Base-by-base conservation (phyloP, 2,888 invertebrate species). In the Meiosimyza decipiens region DNA sequence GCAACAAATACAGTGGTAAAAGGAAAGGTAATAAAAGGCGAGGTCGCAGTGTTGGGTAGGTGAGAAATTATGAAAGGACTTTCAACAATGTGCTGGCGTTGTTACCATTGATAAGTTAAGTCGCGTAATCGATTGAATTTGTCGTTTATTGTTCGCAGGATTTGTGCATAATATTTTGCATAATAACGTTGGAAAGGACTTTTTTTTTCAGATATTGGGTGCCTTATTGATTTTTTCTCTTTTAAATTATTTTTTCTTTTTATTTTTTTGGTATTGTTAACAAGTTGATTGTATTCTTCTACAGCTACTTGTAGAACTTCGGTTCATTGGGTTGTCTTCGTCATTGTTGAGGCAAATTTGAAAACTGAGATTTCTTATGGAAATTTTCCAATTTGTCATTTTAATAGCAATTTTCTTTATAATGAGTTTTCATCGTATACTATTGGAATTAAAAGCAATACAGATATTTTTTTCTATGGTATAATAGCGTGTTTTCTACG, bases 111-210 rank as follows among this genome's bases (percentile, higher is more conserved):
- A 59, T 59, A 50, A 69, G 40, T 69, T 54, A 59, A 59, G 60
- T 22, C 69, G 50, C 50, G 49, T 60, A 60, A 69, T 69, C 69
- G 60, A 60, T 60, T 69, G 69, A 60, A 60, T 60, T 67, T 63
- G 70, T 62, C 33, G 68, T 49, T 68, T 59, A 57, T 68, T 50
- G 68, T 68, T 55, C 54, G 47, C 16, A 64, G 50, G 28, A 15
- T 64, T 64, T 16, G 15, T 18, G 50, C 50, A 64, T 22, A 50
- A 40, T 40, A 9, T 50, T 49, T 64, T 49, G 50, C 64, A 64
- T 60, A 60, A 60, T 60, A 60, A 60, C 13, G 40, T 40, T 40
- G 40, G 40, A 40, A 40, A 40, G 40, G 40, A 40, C 40, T 40
- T 40, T 55, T 55, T 22, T 40, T 40, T 11, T 11, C n/a, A 5